phyloP scores from a whole-genome alignment of 2,888 invertebrate genomes.

The Meteorus colon region DNA sequence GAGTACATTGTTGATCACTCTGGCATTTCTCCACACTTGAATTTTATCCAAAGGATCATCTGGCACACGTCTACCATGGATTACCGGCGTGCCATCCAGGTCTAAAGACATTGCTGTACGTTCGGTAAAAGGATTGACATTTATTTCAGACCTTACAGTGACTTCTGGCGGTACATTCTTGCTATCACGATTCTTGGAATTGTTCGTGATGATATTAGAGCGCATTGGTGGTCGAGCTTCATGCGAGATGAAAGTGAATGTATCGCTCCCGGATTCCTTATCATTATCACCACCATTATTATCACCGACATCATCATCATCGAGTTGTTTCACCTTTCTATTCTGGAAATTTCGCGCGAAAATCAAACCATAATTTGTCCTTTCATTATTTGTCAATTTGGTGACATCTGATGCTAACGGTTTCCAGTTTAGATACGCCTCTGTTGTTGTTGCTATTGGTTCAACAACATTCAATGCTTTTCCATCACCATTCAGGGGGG shows the following conservation, averaged over 20 bases:
- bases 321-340: slow-evolving; percentile 12
- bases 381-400: not conserved
- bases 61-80: slow-evolving; percentile 87
- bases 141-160: slow-evolving; percentile 78
- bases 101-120: slow-evolving; percentile 80
- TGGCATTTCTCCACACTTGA: slow-evolving; percentile 90
- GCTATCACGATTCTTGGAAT: slow-evolving; percentile 72
- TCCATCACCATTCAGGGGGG: slow-evolving; percentile 60
- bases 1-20: slow-evolving; percentile 89
- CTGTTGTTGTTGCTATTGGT: slow-evolving; percentile 50
- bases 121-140: slow-evolving; percentile 75
- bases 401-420: slow-evolving; percentile 75
- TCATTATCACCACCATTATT: not conserved
- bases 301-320: not conserved
- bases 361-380: slow-evolving; percentile 47
- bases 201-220: slow-evolving; percentile 68
- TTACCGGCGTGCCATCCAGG: slow-evolving; percentile 84
- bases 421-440: slow-evolving; percentile 70
- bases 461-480: slow-evolving; percentile 48
- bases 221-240: slow-evolving; percentile 59
- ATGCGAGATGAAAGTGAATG: slow-evolving; percentile 60
- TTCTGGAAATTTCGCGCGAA: slow-evolving; percentile 50
- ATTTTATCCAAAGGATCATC: slow-evolving; percentile 87
- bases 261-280: slow-evolving; percentile 33
- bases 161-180: slow-evolving; percentile 81